A percentile compares a stretch with the other conserved stretches of the same genome.
Conservation (phyloP, 2,888 invertebrate species). For the Parasteatoda lunata region DNA sequence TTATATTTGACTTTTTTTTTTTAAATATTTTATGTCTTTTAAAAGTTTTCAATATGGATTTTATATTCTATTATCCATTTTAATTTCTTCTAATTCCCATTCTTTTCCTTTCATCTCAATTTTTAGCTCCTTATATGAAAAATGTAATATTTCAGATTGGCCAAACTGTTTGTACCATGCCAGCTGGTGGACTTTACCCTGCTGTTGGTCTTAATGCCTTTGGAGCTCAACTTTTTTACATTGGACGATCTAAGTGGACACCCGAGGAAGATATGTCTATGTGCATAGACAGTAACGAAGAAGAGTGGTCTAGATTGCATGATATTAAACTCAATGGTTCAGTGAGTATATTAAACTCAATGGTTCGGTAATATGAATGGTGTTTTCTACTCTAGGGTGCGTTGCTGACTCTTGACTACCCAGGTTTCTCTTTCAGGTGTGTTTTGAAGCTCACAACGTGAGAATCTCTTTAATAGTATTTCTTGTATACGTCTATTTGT, state of each 20-base stretch:
- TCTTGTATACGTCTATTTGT: too few relatives aligned
- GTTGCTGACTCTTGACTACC: too few relatives aligned
- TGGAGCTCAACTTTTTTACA: conserved; percentile 75
- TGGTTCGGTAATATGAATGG: neutral
- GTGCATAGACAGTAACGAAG: conserved; percentile 77
- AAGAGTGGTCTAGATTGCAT: conserved; percentile 77
- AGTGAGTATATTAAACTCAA: conserved; percentile 71
- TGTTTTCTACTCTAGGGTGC: too few relatives aligned
- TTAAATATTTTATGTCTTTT: too few relatives aligned
- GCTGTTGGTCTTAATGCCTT: conserved; percentile 75
- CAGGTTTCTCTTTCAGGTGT: too few relatives aligned
- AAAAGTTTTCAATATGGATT: too few relatives aligned
- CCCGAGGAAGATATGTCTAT: conserved; percentile 75
- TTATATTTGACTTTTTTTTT: too few relatives aligned
- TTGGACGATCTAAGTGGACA: conserved; percentile 73
- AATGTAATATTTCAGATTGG: conserved; percentile 63
- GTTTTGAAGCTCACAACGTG: too few relatives aligned
- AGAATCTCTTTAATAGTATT: too few relatives aligned
- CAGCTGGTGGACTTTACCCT: conserved; percentile 74
- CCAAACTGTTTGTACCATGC: conserved; percentile 69
- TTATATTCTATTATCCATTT: neutral
- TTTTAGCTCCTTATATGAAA: neutral
- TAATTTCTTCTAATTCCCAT: neutral
- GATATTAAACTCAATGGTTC: conserved; percentile 76
- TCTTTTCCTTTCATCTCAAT: neutral